phyloP scores from a whole-genome alignment of 2,888 invertebrate species.

The Andrena bicolor region DNA sequence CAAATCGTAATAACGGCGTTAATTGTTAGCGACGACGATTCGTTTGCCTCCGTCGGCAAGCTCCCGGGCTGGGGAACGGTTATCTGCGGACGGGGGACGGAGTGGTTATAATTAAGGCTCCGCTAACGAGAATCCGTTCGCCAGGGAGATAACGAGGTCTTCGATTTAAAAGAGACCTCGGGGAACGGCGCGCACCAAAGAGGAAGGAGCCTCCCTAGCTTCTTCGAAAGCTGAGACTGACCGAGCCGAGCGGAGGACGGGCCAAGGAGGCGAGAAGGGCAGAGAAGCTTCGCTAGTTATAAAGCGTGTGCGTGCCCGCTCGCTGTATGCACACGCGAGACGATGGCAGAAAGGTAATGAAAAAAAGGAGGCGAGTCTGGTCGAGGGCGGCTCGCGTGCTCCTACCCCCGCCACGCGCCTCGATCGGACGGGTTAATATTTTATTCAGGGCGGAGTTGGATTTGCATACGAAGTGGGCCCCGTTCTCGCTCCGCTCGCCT shows the following conservation, averaged over 20 bases:
- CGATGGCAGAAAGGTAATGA: conserved; percentile 50
- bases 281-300: conserved; percentile 8
- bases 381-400: conserved; percentile 65
- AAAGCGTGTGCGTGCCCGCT: neutral
- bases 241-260: neutral
- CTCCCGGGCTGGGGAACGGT: conserved; percentile 34
- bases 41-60: conserved; percentile 6
- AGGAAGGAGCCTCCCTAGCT: conserved; percentile 19
- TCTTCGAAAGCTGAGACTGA: conserved; percentile 1
- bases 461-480: conserved; percentile 79
- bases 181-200: conserved; percentile 44
- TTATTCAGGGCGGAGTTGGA: conserved; percentile 81
- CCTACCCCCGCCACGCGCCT: conserved; percentile 64
- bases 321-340: conserved; percentile 32
- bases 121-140: conserved; percentile 76
- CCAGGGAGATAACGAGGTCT: conserved; percentile 73
- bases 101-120: conserved; percentile 75
- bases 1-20: conserved; percentile 47
- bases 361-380: conserved; percentile 45
- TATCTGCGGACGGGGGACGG: conserved; percentile 46
- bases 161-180: conserved; percentile 74
- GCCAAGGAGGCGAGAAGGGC: neutral
- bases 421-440: conserved; percentile 79
- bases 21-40: conserved; percentile 59
- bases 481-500: conserved; percentile 32